These are phyloP conservation scores for Brachionus rotundiformis DNA, from an alignment of 1,140 invertebrate species.

Conservation along the genomic window DNA sequence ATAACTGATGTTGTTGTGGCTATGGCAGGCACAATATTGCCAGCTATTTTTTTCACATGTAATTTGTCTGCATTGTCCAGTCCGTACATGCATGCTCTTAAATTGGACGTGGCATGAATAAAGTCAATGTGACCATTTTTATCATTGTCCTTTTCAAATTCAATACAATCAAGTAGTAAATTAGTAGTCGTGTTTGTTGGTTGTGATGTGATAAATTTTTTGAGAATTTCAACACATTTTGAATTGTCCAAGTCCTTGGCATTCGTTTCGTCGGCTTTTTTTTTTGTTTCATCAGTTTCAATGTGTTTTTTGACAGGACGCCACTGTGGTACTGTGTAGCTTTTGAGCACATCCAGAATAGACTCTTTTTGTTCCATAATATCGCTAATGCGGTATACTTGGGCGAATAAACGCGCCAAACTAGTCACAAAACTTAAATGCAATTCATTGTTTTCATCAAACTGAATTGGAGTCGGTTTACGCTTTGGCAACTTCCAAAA, in stretches of 20 bases:
- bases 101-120: conserved; percentile 58
- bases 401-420: conserved; percentile 58
- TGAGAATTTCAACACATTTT: conserved; percentile 9
- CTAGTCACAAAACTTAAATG: conserved; percentile 59
- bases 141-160: conserved; percentile 65
- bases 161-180: conserved; percentile 55
- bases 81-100: conserved; percentile 62
- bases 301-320: conserved; percentile 50
- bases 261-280: conserved; percentile 80
- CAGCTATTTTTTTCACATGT: conserved; percentile 62
- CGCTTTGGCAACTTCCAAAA: conserved; percentile 63
- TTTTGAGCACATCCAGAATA: conserved; percentile 80
- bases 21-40: conserved; percentile 62
- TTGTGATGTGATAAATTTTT: neutral
- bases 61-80: conserved; percentile 60
- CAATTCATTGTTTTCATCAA: conserved; percentile 56
- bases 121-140: conserved; percentile 63
- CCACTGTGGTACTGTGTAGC: neutral
- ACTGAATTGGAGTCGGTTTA: conserved; percentile 59
- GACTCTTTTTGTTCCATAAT: conserved; percentile 66
- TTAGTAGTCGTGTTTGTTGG: too few relatives aligned
- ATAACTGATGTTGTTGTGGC: conserved; percentile 63
- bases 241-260: neutral
- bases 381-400: conserved; percentile 52
- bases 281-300: conserved; percentile 81